These are phyloP conservation scores for Diaphora mendica DNA, from an alignment of 2,888 invertebrate genomes.

Conservation along the genomic window DNA sequence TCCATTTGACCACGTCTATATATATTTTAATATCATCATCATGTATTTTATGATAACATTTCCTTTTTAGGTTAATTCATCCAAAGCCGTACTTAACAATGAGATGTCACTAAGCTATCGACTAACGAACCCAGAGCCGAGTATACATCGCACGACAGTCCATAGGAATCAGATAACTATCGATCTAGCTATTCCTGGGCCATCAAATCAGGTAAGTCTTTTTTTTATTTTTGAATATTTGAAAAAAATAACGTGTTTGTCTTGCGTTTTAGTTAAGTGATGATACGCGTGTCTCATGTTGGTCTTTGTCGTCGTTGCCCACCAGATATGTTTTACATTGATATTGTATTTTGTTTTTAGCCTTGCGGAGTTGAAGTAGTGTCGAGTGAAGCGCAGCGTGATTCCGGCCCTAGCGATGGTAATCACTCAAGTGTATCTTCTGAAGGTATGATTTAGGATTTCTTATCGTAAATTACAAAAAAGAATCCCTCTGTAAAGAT, in stretches of 20 bases:
- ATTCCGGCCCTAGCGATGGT: constrained; percentile 87
- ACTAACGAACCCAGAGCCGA: constrained; percentile 83
- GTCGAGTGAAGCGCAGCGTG: constrained; percentile 60
- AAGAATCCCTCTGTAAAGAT: too few relatives aligned
- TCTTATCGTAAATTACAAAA: not conserved
- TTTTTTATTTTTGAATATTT: too few relatives aligned
- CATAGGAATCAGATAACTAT: constrained; percentile 75
- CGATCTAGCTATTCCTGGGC: constrained; percentile 80
- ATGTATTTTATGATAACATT: not conserved
- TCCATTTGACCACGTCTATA: too few relatives aligned
- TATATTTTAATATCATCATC: too few relatives aligned
- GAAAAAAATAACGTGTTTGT: too few relatives aligned
- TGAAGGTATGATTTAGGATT: constrained; percentile 88
- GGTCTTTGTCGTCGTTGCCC: not conserved
- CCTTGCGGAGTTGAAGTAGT: constrained; percentile 68
- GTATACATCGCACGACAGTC: constrained; percentile 64
- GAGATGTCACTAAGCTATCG: constrained; percentile 89
- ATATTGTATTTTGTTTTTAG: constrained; percentile 50
- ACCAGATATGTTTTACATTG: not conserved
- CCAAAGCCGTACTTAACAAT: constrained; percentile 93
- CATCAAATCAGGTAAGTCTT: constrained; percentile 76
- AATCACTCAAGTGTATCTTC: constrained; percentile 97
- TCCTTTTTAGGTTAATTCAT: constrained; percentile 92
- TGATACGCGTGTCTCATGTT: not conserved
- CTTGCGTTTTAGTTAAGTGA: too few relatives aligned